These are phyloP conservation scores for Dryobates pubescens DNA, from an alignment of 2,797 vertebrate genomes.

Conservation along the genomic window DNA sequence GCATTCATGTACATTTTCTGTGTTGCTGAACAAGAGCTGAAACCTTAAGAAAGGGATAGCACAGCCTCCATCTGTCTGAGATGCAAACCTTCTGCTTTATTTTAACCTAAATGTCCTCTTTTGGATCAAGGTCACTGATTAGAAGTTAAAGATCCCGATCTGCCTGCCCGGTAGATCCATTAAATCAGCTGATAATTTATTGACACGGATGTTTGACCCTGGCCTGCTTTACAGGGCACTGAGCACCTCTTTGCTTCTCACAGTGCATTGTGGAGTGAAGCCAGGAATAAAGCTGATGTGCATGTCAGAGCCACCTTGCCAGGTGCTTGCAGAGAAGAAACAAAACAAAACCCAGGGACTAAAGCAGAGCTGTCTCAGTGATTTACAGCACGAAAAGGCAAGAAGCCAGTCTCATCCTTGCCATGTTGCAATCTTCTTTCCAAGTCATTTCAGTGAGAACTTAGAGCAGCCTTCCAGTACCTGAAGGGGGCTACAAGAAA, in stretches of 20 bases:
- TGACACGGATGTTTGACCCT: neutral
- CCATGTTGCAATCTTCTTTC: neutral
- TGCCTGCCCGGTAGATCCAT: neutral
- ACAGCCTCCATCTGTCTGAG: neutral
- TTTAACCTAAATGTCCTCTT: neutral
- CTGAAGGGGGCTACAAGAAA: too few species aligned
- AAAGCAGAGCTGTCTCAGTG: neutral
- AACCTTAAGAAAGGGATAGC: neutral
- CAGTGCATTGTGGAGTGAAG: neutral
- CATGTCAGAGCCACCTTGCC: neutral
- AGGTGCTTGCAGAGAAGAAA: neutral
- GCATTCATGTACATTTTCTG: neutral
- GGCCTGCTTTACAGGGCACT: neutral
- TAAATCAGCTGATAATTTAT: constrained; percentile 34
- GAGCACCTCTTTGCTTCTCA: neutral
- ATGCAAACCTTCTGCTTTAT: neutral
- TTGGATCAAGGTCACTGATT: constrained; percentile 1
- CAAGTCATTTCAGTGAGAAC: neutral
- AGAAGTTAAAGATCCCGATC: neutral
- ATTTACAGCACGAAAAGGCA: neutral
- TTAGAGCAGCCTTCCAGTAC: too few species aligned
- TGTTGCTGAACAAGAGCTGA: rapidly evolving
- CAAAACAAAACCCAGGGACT: neutral
- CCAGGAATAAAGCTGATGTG: neutral
- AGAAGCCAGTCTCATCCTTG: neutral